Percentiles rank a stretch among this genome's conserved stretches.
Evolutionary conservation across 2,113 vertebrate species (phyloP).

Genomic region (Maccullochella peelii): DNA sequence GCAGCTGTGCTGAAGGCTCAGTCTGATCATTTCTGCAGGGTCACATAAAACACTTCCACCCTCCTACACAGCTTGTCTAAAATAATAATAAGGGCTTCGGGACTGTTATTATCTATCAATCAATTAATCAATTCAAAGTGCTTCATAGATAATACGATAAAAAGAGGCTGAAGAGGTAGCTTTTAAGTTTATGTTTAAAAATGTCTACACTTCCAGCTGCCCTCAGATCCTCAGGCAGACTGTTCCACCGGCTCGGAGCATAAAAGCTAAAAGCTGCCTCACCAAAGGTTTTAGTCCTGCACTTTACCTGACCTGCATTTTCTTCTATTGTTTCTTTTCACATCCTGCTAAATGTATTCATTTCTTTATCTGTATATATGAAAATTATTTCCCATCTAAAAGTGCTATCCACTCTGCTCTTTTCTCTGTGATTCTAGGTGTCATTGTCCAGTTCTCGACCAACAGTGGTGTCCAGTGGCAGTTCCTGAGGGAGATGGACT

Average conservation of each 20-base stretch:
- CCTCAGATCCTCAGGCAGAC: too few relatives aligned
- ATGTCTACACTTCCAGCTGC: too few relatives aligned
- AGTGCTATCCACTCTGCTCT: background rate
- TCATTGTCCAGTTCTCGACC: conserved; percentile 95
- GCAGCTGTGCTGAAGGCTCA: conserved; percentile 39
- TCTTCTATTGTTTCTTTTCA: conserved; percentile 1
- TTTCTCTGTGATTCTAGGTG: conserved; percentile 81
- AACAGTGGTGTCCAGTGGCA: conserved; percentile 96
- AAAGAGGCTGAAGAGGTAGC: too few relatives aligned
- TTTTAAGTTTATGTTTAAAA: too few relatives aligned
- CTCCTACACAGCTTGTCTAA: conserved; percentile 15
- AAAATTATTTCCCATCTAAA: background rate
- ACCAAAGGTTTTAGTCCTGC: too few relatives aligned
- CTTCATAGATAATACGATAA: too few relatives aligned
- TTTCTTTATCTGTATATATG: background rate
- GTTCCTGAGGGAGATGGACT: conserved; percentile 93
- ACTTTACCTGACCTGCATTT: too few relatives aligned
- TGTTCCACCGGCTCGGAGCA: too few relatives aligned
- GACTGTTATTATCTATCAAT: background rate
- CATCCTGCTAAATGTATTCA: background rate
- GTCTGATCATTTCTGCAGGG: conserved; percentile 32
- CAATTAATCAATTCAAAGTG: too few relatives aligned
- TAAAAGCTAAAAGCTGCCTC: too few relatives aligned
- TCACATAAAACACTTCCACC: conserved; percentile 46
- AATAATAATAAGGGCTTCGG: conserved; percentile 8